A percentile compares a stretch with the other conserved stretches of the same genome.
Evolutionary conservation across 2,113 vertebrate species (phyloP).

Genomic region (Artemisiospiza belli): DNA sequence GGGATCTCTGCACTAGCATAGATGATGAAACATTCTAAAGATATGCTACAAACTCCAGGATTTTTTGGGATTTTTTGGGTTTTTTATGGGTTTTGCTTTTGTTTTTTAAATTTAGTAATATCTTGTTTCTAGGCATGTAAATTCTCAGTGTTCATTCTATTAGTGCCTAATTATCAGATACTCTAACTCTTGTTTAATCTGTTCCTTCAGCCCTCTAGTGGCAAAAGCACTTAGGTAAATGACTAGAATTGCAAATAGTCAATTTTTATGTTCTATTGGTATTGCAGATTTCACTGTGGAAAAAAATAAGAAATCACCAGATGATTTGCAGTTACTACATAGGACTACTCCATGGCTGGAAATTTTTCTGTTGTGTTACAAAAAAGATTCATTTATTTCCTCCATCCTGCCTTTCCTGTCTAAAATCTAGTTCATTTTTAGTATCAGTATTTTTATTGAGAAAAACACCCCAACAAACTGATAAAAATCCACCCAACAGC

Average conservation of each 20-base stretch:
- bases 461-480: background rate
- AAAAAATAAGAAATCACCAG: too few species aligned
- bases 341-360: background rate
- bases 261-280: background rate
- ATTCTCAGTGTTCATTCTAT: too few species aligned
- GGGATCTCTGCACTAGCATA: background rate
- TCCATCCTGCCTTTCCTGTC: background rate
- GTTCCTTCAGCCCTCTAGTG: background rate
- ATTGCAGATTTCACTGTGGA: accelerated
- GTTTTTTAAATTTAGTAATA: background rate
- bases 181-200: background rate
- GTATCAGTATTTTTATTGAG: background rate
- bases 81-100: too few species aligned
- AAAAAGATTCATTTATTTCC: background rate
- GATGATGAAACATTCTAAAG: background rate
- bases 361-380: background rate
- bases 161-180: too few species aligned
- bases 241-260: background rate
- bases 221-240: background rate
- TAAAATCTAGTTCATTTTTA: background rate
- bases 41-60: background rate
- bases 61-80: too few species aligned
- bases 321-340: background rate
- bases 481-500: background rate
- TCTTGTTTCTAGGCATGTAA: background rate